Conservation (phyloP, 1,140 invertebrate genomes). For the Neoseiulus cucumeris region DNA sequence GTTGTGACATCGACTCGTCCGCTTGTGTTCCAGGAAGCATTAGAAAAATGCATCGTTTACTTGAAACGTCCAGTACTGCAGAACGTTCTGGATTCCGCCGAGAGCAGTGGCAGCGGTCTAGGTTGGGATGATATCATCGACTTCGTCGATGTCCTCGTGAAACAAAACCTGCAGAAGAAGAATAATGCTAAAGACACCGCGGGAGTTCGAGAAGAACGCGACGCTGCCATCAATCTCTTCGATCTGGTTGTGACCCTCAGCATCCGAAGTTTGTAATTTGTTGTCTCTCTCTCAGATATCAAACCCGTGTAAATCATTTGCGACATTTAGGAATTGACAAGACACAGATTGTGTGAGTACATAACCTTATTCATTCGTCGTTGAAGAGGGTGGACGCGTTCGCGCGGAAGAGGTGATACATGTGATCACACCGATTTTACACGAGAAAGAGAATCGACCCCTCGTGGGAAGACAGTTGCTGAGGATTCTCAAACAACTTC, state of each 20-base stretch:
- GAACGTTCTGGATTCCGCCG: background rate
- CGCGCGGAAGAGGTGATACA: background rate
- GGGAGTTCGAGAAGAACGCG: background rate
- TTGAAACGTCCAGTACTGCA: background rate
- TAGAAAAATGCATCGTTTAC: background rate
- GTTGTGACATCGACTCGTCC: background rate
- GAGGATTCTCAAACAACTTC: background rate
- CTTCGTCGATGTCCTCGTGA: background rate
- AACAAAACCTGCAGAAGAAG: background rate
- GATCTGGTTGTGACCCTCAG: background rate
- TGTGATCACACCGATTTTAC: background rate
- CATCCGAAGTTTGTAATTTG: background rate
- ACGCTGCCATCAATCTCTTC: background rate
- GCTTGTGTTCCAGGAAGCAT: background rate
- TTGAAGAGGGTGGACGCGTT: background rate
- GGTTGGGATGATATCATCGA: background rate
- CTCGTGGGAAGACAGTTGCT: background rate
- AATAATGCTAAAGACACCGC: background rate
- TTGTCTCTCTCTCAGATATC: no score
- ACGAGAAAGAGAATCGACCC: background rate
- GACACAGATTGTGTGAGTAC: no score
- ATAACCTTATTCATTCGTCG: no score
- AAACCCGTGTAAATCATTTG: no score
- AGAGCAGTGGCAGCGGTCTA: background rate
- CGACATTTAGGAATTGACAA: no score